phyloP scores from a whole-genome alignment of 2,797 vertebrate genomes.

The Potorous gilbertii region DNA sequence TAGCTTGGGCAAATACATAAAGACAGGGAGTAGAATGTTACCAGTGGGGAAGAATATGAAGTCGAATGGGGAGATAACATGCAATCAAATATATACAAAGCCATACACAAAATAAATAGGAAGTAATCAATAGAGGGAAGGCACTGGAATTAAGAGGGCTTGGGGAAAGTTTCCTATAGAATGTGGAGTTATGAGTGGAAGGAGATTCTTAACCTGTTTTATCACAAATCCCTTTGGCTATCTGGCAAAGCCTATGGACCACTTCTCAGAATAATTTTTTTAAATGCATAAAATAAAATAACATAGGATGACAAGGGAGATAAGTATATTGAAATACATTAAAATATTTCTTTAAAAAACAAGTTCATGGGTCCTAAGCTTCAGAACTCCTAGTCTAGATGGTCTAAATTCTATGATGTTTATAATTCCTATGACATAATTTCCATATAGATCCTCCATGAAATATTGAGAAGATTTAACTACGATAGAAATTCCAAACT shows the following conservation, averaged over 20 bases:
- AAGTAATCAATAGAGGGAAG: background rate
- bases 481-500: background rate
- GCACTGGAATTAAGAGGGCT: background rate
- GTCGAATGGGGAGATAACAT: background rate
- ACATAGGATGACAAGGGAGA: background rate
- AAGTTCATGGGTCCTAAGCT: background rate
- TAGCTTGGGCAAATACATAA: background rate
- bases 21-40: background rate
- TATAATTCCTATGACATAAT: background rate
- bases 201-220: background rate
- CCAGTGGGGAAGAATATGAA: background rate
- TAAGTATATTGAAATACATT: background rate
- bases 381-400: background rate
- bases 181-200: background rate
- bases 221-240: background rate
- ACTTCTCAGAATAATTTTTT: background rate
- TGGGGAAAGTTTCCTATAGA: background rate
- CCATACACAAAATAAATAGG: background rate
- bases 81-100: background rate
- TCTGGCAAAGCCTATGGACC: background rate
- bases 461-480: background rate
- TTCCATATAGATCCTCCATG: background rate
- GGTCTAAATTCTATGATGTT: background rate
- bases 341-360: background rate
- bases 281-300: background rate